Evolutionary conservation across 2,888 invertebrate genomes (phyloP), one percentile per base, ranked within the genome.

Genomic region (Melipona beecheii): DNA sequence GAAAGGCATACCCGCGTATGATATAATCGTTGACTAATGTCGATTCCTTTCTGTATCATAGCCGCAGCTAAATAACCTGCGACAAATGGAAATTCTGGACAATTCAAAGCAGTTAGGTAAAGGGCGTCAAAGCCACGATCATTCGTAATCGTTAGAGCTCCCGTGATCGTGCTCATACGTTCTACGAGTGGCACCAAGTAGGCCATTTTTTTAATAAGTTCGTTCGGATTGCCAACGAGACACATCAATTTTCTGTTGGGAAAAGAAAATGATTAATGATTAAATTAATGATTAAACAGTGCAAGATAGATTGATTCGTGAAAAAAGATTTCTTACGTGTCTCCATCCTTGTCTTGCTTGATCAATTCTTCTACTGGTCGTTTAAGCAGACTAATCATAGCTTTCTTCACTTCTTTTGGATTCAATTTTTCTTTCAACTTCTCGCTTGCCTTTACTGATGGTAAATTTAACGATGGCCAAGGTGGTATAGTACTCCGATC

Each of bases 31-130:
- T 91, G 91, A 17, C 86, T 89, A 9, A 94, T 89, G 64, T 93
- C 91, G 73, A 93, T 90, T 11, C 90, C 91, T 54, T 90, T 92
- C 62, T 91, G 87, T 4, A 93, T 58, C 87, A 93, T 90, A 5
- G 89, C 87, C 4, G 92, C 93, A 0, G 91, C 93, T 5, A 94
- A 78, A 62, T 93, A 93, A 11, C 93, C 93, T 9, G 92, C 81
- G 2, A 93, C 90, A 68, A 91, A 93, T 0, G 92, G 86, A 86
- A 91, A 91, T 76, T 90, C 81, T 1, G 92, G 92, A 68, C 90
- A 92, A 72, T 92, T 92, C 65, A 92, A 89, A 0, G 93, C 92
- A 3, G 93, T 92, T 43, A 94, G 79, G 50, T 93, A 94, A 11
- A 94, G 90, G 21, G 93, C 94, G 74, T 94, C 92, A 66, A 92